Conservation (phyloP, 1,140 invertebrate genomes). For the Chrysomallon squamiferum region DNA sequence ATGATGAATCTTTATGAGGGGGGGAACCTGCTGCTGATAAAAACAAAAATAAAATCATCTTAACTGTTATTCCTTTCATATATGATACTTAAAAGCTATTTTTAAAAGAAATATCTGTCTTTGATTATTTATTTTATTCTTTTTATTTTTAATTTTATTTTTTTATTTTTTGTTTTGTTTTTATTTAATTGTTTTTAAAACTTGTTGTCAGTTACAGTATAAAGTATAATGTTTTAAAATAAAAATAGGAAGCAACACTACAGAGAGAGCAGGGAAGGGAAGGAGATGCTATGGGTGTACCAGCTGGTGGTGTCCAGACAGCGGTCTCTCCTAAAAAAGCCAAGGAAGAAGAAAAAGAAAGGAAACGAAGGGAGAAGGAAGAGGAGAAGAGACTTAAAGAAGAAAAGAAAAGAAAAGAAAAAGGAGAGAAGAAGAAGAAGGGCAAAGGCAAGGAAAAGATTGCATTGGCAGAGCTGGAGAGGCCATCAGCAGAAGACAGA, state of each 20-base stretch:
- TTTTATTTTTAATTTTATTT: too few species aligned
- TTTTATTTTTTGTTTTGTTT: too few species aligned
- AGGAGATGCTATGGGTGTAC: neutral
- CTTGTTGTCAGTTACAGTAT: too few species aligned
- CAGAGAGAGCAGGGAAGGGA: neutral
- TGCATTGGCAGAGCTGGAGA: slow-evolving; percentile 1
- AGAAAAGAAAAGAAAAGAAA: slow-evolving; percentile 10
- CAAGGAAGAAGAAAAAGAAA: slow-evolving; percentile 15
- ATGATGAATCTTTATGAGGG: too few species aligned
- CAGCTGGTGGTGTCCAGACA: neutral
- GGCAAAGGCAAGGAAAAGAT: slow-evolving; percentile 11
- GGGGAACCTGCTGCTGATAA: too few species aligned
- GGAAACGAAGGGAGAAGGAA: slow-evolving; percentile 15
- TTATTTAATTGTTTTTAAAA: too few species aligned
- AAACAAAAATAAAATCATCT: too few species aligned
- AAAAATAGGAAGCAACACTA: slow-evolving; percentile 2
- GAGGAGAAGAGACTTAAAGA: slow-evolving; percentile 11
- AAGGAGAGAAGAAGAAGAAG: slow-evolving; percentile 8
- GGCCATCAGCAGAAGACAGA: neutral
- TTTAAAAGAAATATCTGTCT: too few species aligned
- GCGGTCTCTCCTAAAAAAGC: slow-evolving; percentile 1
- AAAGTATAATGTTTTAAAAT: too few species aligned
- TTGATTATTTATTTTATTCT: too few species aligned
- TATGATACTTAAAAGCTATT: too few species aligned
- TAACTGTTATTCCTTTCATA: too few species aligned